phyloP scores from a whole-genome alignment of 1,140 invertebrate genomes.

The Drosophila rufa region DNA sequence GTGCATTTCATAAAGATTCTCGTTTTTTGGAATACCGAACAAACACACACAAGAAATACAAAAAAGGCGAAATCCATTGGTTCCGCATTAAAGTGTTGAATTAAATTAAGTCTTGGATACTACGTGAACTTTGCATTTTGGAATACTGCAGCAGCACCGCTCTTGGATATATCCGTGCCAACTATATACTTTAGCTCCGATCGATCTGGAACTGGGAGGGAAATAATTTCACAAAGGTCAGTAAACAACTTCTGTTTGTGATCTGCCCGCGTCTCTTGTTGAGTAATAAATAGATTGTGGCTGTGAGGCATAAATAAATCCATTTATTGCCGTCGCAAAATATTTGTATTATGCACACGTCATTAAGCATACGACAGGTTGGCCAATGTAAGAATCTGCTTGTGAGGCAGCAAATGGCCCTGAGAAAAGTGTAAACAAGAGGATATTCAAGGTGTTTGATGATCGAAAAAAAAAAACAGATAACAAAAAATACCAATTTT shows the following conservation, averaged over 20 bases:
- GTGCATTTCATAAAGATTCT: slow-evolving; percentile 40
- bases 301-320: slow-evolving; percentile 28
- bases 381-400: slow-evolving; percentile 41
- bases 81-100: slow-evolving; percentile 57
- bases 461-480: not conserved
- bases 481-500: not conserved
- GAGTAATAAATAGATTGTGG: slow-evolving; percentile 39
- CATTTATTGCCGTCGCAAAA: slow-evolving; percentile 35
- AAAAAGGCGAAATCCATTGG: slow-evolving; percentile 36
- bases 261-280: slow-evolving; percentile 13
- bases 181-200: slow-evolving; percentile 8
- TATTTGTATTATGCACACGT: slow-evolving; percentile 46
- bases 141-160: slow-evolving; percentile 36
- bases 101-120: slow-evolving; percentile 35
- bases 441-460: slow-evolving; percentile 6
- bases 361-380: slow-evolving; percentile 50
- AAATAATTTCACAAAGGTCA: slow-evolving; percentile 42
- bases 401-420: slow-evolving; percentile 21
- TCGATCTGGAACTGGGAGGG: slow-evolving; percentile 20
- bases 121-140: slow-evolving; percentile 40
- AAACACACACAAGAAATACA: slow-evolving; percentile 19
- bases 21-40: slow-evolving; percentile 27
- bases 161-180: slow-evolving; percentile 26
- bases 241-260: slow-evolving; percentile 27
- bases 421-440: slow-evolving; percentile 29